Percentiles rank a stretch among this genome's conserved stretches.
phyloP scores from a whole-genome alignment of 1,140 invertebrate species.

The Aphidius ervi region DNA sequence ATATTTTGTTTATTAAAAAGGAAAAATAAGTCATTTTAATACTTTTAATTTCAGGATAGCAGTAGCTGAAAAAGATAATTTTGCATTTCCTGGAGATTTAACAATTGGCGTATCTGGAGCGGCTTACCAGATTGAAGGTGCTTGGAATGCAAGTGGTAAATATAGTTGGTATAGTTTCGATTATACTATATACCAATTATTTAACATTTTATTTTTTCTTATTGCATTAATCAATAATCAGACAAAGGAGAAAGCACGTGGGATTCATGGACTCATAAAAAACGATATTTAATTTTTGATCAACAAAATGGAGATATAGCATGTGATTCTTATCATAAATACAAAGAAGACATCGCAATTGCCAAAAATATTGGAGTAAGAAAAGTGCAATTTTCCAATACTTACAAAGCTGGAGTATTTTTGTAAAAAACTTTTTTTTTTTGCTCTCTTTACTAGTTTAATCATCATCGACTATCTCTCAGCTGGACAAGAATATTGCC shows the following conservation, averaged over 20 bases:
- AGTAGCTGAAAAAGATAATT: no score
- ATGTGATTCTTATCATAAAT: constrained; percentile 59
- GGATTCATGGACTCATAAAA: constrained; percentile 57
- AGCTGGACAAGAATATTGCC: constrained; percentile 60
- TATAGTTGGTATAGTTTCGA: no score
- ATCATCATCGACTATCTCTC: constrained; percentile 59
- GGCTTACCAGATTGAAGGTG: constrained; percentile 48
- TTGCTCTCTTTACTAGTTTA: constrained; percentile 10
- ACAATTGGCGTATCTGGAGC: constrained; percentile 40
- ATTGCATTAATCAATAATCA: no score
- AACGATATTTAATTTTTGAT: constrained; percentile 45
- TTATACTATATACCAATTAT: no score
- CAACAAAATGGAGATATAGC: constrained; percentile 56
- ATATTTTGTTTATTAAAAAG: no score
- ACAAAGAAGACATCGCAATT: constrained; percentile 54
- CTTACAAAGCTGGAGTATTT: neutral
- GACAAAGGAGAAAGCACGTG: constrained; percentile 54
- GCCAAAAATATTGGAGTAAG: constrained; percentile 53
- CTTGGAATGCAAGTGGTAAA: constrained; percentile 37
- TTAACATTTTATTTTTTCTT: no score
- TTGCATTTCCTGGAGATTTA: constrained; percentile 34
- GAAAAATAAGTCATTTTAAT: no score
- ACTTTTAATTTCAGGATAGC: no score
- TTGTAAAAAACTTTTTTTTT: constrained; percentile 9
- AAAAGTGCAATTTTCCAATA: neutral